phyloP scores from a whole-genome alignment of 2,113 vertebrate genomes.

The Ciconia stormi region DNA sequence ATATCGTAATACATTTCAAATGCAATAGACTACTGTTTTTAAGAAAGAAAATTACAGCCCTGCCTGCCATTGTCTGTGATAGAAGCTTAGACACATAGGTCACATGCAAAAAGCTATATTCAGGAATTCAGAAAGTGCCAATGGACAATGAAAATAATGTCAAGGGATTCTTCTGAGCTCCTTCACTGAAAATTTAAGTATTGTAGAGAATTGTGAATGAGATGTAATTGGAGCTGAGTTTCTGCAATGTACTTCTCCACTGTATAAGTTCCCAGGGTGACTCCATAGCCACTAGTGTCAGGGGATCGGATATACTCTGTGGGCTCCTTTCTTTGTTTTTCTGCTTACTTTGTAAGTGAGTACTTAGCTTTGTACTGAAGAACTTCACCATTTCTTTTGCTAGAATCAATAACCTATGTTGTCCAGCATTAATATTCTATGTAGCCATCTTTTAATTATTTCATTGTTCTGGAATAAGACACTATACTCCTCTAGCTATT shows the following conservation, averaged over 20 bases:
- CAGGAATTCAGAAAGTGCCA: neutral
- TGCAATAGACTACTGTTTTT: neutral
- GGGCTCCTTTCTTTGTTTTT: neutral
- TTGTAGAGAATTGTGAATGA: neutral
- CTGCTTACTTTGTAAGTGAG: neutral
- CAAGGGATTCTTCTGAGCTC: neutral
- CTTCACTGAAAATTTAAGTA: neutral
- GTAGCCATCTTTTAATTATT: neutral
- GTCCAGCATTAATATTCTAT: neutral
- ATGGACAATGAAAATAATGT: neutral
- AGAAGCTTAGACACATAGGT: neutral
- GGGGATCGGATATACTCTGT: neutral
- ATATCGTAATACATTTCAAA: neutral
- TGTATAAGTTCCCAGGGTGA: neutral
- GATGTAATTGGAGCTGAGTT: neutral
- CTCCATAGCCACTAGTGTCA: neutral
- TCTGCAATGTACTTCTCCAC: neutral
- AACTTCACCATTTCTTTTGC: neutral
- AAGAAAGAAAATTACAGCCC: neutral
- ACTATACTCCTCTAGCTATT: neutral
- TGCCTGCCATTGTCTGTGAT: neutral
- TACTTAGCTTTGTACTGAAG: neutral
- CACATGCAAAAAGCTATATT: neutral
- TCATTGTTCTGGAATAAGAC: neutral
- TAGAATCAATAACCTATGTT: neutral